Percentiles rank a stretch among this genome's conserved stretches.
Evolutionary conservation across 2,113 vertebrate species (phyloP).

Genomic region (Psammodynastes pulverulentus): DNA sequence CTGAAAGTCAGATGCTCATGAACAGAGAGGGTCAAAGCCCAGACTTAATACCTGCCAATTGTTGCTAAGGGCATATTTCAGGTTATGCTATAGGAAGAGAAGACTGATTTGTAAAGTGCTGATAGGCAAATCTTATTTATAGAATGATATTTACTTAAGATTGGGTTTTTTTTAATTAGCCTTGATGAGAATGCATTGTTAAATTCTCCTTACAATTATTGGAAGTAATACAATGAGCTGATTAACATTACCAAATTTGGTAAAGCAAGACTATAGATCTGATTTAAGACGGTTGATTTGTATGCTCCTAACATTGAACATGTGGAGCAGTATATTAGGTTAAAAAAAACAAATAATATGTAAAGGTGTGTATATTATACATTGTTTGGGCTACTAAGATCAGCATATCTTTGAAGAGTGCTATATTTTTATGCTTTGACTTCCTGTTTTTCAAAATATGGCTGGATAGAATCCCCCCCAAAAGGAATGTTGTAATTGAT

Average conservation of each 20-base stretch:
- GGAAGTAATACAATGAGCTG: not conserved
- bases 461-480: not conserved
- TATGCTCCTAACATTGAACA: not conserved
- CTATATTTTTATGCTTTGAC: not conserved
- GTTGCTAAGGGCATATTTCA: not conserved
- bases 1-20: slow-evolving; percentile 17
- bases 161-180: not conserved
- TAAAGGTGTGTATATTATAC: not conserved
- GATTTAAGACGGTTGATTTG: not conserved
- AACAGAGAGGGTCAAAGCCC: slow-evolving; percentile 11
- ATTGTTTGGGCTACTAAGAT: not conserved
- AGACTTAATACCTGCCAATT: slow-evolving; percentile 15
- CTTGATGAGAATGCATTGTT: not conserved
- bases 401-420: not conserved
- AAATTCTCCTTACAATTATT: not conserved
- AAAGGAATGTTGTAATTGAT: not conserved
- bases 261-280: not conserved
- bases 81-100: not conserved
- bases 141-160: not conserved
- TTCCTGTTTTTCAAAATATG: not conserved
- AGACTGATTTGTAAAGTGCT: slow-evolving; percentile 12
- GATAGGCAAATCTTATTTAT: not conserved
- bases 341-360: not conserved
- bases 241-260: not conserved
- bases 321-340: not conserved